Evolutionary conservation across 1,140 invertebrate species (phyloP).

Genomic region (Latrodectus geometricus): DNA sequence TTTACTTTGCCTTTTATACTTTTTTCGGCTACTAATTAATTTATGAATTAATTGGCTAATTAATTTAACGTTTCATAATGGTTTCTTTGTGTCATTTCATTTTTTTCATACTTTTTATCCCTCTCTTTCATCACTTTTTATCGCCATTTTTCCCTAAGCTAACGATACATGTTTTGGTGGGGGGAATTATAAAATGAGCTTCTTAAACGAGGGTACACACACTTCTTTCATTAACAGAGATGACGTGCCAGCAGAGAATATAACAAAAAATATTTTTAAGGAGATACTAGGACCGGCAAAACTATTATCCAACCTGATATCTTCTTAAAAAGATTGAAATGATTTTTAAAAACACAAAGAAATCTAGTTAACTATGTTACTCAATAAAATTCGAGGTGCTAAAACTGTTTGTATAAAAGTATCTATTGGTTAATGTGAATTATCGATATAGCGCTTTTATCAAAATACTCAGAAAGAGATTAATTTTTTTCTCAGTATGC

Average conservation of each 20-base stretch:
- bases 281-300: neutral
- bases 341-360: no score
- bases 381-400: neutral
- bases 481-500: no score
- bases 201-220: conserved; percentile 42
- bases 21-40: conserved; percentile 42
- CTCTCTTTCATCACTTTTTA: no score
- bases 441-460: no score
- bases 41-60: conserved; percentile 55
- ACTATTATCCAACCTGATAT: no score
- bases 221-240: conserved; percentile 24
- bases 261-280: conserved; percentile 13
- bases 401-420: no score
- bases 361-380: no score
- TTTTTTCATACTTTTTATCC: conserved; percentile 22
- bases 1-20: conserved; percentile 5
- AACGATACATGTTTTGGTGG: neutral
- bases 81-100: conserved; percentile 31
- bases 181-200: conserved; percentile 46
- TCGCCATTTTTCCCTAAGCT: neutral
- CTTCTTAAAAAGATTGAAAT: no score
- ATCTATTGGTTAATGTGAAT: no score
- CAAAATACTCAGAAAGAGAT: no score
- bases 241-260: neutral
- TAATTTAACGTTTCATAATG: conserved; percentile 57